A percentile compares a stretch with the other conserved stretches of the same genome.
Evolutionary conservation across 2,113 vertebrate species (phyloP).

Genomic region (Ascaphus truei): DNA sequence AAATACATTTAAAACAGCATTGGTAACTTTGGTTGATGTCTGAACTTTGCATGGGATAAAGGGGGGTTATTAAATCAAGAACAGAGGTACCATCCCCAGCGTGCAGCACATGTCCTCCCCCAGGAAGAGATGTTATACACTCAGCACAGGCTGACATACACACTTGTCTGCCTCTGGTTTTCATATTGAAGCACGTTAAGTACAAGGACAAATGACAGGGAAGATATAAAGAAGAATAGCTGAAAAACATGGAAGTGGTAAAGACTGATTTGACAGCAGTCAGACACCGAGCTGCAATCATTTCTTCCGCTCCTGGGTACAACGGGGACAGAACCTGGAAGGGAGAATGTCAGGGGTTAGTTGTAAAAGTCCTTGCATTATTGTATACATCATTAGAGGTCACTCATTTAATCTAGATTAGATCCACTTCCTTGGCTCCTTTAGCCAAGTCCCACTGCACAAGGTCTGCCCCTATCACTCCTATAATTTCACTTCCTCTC

Average conservation of each 20-base stretch:
- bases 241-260: slow-evolving; percentile 5
- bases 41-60: not conserved
- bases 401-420: too few species aligned
- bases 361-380: too few species aligned
- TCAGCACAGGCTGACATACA: not conserved
- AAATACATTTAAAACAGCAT: not conserved
- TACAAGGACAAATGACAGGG: not conserved
- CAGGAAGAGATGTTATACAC: slow-evolving; percentile 5
- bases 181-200: not conserved
- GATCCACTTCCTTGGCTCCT: too few species aligned
- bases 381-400: too few species aligned
- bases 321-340: slow-evolving; percentile 91
- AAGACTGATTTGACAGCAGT: not conserved
- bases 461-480: too few species aligned
- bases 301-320: slow-evolving; percentile 92
- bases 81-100: slow-evolving; percentile 19
- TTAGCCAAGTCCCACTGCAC: too few species aligned
- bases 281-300: not conserved
- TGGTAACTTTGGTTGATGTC: not conserved
- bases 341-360: too few species aligned
- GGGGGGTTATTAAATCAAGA: not conserved
- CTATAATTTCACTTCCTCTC: too few species aligned
- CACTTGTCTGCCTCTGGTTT: not conserved
- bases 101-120: slow-evolving; percentile 19
- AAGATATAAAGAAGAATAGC: not conserved